Evolutionary conservation across 2,888 invertebrate genomes (phyloP), one percentile per base, ranked within the genome.

Genomic region (Erynnis tages): DNA sequence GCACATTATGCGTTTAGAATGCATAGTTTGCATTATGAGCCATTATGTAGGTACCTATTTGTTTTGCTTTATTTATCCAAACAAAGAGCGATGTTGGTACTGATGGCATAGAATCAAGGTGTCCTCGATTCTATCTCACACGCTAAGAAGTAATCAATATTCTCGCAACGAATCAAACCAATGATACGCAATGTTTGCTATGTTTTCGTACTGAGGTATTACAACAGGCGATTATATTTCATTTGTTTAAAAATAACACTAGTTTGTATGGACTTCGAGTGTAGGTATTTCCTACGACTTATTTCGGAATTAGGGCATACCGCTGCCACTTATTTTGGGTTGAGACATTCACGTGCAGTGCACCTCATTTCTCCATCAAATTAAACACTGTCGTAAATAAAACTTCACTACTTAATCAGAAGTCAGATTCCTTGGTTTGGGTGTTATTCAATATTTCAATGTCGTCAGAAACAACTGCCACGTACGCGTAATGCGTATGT

Each of bases 121-220:
- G 50, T 52, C 50, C 50, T 52, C 50, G 44, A 50, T 14, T 27
- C 19, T 11, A 52, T 44, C 50, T 49, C 41, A 11, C 44, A 52
- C 44, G 50, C 34, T 34, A 27, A 29, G 44, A 43, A 11, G 50
- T 29, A 44, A 44, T 44, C 50, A 43, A 43, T 50, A 50, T 50
- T 43, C 49, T 41, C 16, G 13, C 7, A 41, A 16, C 25, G 32
- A 40, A 25, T 25, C 19, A 32, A 32, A 27, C 25, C 27, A 40
- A 19, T n/a, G n/a, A n/a, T 41, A 49, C 23, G 41, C 41, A 49
- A 48, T 21, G 21, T 38, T 47, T 7, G 19, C 27, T 6, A 40
- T 40, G 30, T 48, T 40, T 30, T n/a, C 30, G 25, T 11, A 10
- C 27, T 27, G 38, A 25, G 1, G 4, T 34, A 23, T 16, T 21